Conservation (phyloP, 1,140 invertebrate species). For the Meteorus sp. region DNA sequence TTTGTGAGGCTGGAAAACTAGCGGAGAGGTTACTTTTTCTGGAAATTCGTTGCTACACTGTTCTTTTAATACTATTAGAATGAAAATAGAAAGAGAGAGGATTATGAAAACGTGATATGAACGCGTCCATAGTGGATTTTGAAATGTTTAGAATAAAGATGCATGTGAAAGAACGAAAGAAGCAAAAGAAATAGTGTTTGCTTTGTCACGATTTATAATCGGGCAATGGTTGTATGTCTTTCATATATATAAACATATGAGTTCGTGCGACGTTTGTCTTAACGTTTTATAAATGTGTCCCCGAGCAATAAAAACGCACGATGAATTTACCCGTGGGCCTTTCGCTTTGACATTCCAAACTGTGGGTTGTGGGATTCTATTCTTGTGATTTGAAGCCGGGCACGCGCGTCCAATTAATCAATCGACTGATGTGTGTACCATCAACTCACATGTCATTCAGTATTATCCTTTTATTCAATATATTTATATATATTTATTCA, state of each 20-base stretch:
- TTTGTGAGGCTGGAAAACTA: too few relatives aligned
- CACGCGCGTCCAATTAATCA: conserved; percentile 53
- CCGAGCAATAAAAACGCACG: conserved; percentile 48
- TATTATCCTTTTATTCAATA: background rate
- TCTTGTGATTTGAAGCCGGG: conserved; percentile 48
- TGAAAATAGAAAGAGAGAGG: background rate
- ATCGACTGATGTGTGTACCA: conserved; percentile 35
- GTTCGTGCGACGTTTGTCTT: conserved; percentile 25
- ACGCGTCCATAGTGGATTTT: background rate
- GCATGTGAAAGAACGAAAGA: background rate
- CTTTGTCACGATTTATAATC: conserved; percentile 19
- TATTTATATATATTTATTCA: background rate
- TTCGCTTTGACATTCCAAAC: conserved; percentile 40
- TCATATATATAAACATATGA: conserved; percentile 21
- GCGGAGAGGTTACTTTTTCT: too few relatives aligned
- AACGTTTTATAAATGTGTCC: conserved; percentile 49
- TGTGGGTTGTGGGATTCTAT: conserved; percentile 46
- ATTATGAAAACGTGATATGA: background rate
- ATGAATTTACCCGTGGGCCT: conserved; percentile 46
- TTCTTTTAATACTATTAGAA: too few relatives aligned
- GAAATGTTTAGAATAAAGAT: background rate
- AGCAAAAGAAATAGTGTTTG: background rate
- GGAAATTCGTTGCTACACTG: too few relatives aligned
- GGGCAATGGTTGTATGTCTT: background rate
- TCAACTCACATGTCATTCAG: background rate